Conservation (phyloP, 2,797 vertebrate genomes). For the Notoglanidium macrostoma region DNA sequence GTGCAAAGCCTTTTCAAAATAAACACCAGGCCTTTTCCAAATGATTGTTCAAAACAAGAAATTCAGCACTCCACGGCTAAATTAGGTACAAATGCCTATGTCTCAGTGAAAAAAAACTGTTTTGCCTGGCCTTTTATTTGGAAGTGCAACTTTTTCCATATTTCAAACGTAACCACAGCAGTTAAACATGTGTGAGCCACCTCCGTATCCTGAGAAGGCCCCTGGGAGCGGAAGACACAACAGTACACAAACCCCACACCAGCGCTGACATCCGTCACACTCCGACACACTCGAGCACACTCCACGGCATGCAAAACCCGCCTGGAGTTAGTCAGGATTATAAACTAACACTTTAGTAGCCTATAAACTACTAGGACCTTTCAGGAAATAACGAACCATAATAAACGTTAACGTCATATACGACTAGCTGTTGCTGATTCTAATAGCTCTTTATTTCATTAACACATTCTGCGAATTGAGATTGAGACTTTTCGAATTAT, state of each 20-base stretch:
- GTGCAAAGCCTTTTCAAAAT: background rate
- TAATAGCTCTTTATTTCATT: background rate
- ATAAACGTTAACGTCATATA: background rate
- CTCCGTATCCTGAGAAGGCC: constrained; percentile 47
- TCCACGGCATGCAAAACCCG: background rate
- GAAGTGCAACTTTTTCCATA: constrained; percentile 42
- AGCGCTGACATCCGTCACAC: constrained; percentile 32
- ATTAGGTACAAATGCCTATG: background rate
- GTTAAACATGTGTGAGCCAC: constrained; percentile 55
- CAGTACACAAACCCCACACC: constrained; percentile 38
- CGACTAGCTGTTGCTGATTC: background rate
- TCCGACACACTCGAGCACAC: constrained; percentile 7
- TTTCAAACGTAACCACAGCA: constrained; percentile 55
- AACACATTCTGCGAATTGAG: background rate
- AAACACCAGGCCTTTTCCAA: background rate
- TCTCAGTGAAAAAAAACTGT: background rate
- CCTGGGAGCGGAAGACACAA: constrained; percentile 48
- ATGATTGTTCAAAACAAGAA: background rate
- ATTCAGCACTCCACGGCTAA: background rate
- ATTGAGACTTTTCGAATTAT: background rate
- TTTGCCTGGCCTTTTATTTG: constrained; percentile 3
- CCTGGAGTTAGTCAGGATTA: background rate
- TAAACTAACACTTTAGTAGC: background rate
- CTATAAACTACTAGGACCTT: background rate
- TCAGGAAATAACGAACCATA: background rate